phyloP scores from a whole-genome alignment of 2,797 vertebrate species.

The Gobio occitaniae region DNA sequence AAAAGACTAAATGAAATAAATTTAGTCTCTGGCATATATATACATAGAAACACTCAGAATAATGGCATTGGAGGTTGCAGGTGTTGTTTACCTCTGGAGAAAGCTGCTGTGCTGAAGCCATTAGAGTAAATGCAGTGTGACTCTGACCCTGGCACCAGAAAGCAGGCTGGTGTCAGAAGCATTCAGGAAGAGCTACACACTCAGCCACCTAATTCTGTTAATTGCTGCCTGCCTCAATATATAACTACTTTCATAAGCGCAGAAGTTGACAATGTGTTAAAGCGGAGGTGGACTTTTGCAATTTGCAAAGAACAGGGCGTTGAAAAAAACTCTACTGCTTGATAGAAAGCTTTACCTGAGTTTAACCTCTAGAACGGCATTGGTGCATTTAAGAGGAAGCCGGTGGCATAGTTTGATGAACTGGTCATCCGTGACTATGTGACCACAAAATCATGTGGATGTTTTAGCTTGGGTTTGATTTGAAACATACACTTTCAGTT shows the following conservation, averaged over 20 bases:
- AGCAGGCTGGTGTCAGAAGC: conserved; percentile 53
- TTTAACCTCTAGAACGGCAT: conserved; percentile 6
- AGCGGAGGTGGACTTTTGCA: conserved; percentile 23
- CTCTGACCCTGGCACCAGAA: conserved; percentile 49
- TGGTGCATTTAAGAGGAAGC: background rate
- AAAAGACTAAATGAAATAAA: background rate
- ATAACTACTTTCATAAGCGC: conserved; percentile 42
- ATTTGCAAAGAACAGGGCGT: conserved; percentile 25
- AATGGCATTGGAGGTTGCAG: conserved; percentile 38
- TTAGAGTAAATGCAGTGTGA: conserved; percentile 49
- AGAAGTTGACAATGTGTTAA: conserved; percentile 35
- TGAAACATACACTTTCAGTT: background rate
- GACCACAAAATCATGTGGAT: background rate
- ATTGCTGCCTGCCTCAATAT: conserved; percentile 58
- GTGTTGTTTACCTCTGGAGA: conserved; percentile 41
- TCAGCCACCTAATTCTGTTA: conserved; percentile 59
- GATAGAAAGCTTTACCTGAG: conserved; percentile 1
- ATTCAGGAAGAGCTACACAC: conserved; percentile 49
- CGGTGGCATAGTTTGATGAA: background rate
- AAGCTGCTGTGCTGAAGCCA: conserved; percentile 53
- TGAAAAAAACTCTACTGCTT: background rate
- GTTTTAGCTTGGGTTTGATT: background rate
- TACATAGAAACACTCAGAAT: conserved; percentile 22
- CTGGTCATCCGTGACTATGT: background rate
- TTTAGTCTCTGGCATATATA: conserved; percentile 1